Base-by-base conservation (phyloP, 1,140 invertebrate genomes). In the Anastatus disparis region DNA sequence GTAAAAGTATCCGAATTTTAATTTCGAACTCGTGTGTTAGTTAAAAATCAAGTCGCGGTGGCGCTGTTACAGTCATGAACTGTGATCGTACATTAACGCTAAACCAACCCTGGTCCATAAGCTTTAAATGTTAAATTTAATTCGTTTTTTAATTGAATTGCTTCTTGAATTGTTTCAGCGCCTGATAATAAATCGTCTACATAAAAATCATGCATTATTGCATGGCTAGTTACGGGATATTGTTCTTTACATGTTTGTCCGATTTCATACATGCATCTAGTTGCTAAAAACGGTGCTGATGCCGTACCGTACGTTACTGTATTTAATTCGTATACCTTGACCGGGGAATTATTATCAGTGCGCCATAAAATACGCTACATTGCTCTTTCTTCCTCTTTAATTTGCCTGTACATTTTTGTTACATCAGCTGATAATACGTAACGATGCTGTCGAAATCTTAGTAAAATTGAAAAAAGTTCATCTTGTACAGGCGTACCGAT, bases 251-350 rank as follows among this genome's bases (percentile, higher is more conserved):
- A n/a, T 13, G 31, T 42, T 4, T 58, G 15, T 2, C 20, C 17
- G 12, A 68, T 35, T 48, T 68, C 3, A 31, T 40, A 38, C 7
- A 68, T 24, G 29, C 50, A 31, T 27, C 50, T n/a, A 24, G 38
- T 67, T 0, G 65, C 65, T 0, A 58, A 15, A 55, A 56, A 67
- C 10, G 83, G 77, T 3, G 78, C 76, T 4, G 73, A 74, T 29
- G 69, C 67, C 12, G 77, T 74, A 3, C 84, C 82, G 75, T 83
- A 85, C 0, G 65, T 67, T 0, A 67, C 65, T 2, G 53, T 67
- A 20, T 52, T 69, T 26, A 44, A 46, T 8, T 2, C 3, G 13
- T 52, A 61, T 26, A 22, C 31, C 4, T 52, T 50, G 12, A 46
- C 20, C n/a, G 56, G 10, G 1, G 12, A 8, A n/a, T 52, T 13